These are phyloP conservation scores for Cerastoderma edule DNA, from an alignment of 2,888 invertebrate species.

Conservation along the genomic window DNA sequence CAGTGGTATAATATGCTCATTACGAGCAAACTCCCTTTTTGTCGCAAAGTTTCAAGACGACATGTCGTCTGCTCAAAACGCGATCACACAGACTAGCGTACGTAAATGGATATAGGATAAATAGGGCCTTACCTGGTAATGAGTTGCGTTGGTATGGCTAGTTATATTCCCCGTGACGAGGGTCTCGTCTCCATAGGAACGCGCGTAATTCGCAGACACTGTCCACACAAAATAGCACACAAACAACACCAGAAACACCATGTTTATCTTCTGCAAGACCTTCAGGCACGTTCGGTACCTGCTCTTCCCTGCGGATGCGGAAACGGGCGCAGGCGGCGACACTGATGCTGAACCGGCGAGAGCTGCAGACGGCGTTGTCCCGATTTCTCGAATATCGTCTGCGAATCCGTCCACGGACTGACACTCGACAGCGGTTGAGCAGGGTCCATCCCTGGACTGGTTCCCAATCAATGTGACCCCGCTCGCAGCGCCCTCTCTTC, in stretches of 20 bases:
- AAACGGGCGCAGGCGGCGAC: slow-evolving; percentile 5
- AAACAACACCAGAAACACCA: slow-evolving; percentile 66
- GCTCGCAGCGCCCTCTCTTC: slow-evolving; percentile 28
- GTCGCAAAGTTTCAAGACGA: no score
- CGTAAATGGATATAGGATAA: no score
- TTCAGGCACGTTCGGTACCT: slow-evolving; percentile 42
- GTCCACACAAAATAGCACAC: slow-evolving; percentile 68
- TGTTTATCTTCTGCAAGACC: slow-evolving; percentile 65
- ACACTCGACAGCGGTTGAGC: slow-evolving; percentile 32
- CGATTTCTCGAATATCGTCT: slow-evolving; percentile 44
- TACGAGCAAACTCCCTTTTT: no score
- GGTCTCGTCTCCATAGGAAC: slow-evolving; percentile 20
- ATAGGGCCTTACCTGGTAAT: slow-evolving; percentile 38
- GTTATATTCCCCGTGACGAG: slow-evolving; percentile 29
- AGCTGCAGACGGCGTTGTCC: slow-evolving; percentile 37
- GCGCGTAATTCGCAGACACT: slow-evolving; percentile 63
- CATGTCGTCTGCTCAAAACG: no score
- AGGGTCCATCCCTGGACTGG: slow-evolving; percentile 11
- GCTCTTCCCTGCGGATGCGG: slow-evolving; percentile 22
- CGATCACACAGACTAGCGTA: no score
- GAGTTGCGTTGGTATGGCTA: slow-evolving; percentile 22
- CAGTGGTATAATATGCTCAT: no score
- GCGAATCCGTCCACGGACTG: slow-evolving; percentile 39
- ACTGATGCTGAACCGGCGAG: slow-evolving; percentile 1
- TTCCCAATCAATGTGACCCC: slow-evolving; percentile 28